Evolutionary conservation across 1,140 invertebrate species (phyloP), one percentile per base, ranked within the genome.

Genomic region (Cepaea nemoralis): DNA sequence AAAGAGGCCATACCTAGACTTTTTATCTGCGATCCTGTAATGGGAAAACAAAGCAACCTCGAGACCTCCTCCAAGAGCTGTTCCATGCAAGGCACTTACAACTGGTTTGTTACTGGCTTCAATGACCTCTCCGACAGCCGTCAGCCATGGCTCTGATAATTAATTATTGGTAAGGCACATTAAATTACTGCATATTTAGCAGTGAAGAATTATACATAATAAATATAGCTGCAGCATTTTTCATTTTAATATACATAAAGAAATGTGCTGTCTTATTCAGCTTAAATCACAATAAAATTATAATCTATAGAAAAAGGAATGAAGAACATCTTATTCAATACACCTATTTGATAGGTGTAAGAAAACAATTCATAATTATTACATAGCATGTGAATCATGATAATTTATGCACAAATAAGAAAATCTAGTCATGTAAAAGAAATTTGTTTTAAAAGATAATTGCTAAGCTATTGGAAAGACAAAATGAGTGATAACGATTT

Each of bases 41-140:
- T 91, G 89, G 63, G 84, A 87, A 77, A 89, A 88, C 14, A 91
- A 77, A 1, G 89, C 88, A 10, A 90, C 66, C 76, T 91, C 90
- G 14, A 89, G 82, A 0, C 90, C 90, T n/a, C 90, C 90, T 35
- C 90, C 90, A 8, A 91, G 83, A 50, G 86, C 88, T 24, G 81
- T 83, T 8, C 90, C 89, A 82, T 90, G 86, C 50, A 91, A 89
- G 19, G 89, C 89, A 42, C 88, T 86, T 0, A 91, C 81, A 12
- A 91, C 88, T n/a, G 90, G 90, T 74, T 91, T 91, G 1, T 59
- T 67, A 84, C 84, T 85, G 0, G 45, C 27, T 76, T 89, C 90
- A 14, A 89, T 74, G 14, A 45, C 48, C 14, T 82, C 42, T 40
- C 88, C 86, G 8, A 88, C 84, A 16, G 81, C 83, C 37, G 73